Evolutionary conservation across 2,888 invertebrate species (phyloP), one percentile per base, ranked within the genome.

Genomic region (Chaetogeoica ovagalla): DNA sequence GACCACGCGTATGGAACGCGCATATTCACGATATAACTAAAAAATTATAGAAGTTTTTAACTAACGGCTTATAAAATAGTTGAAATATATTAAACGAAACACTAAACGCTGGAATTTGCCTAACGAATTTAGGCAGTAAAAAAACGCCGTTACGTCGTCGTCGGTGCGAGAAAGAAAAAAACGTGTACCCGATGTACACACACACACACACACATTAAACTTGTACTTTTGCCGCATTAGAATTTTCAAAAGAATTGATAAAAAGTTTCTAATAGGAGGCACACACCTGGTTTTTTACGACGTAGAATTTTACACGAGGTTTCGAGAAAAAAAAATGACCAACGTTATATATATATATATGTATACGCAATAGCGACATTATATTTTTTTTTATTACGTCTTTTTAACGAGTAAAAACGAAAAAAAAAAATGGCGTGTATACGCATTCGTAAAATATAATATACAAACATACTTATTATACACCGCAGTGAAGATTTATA

Each of bases 301-400:
- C 55, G 65, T 37, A 65, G 39, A 65, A 65, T 75, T 66, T 39
- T 2, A 30, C 43, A 65, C 63, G 39, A 75, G 30, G 65, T 75
- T 71, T 71, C 59, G 19, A 48, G n/a, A n/a, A n/a, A 75, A 75
- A 75, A 21, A 66, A 75, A 75, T 65, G 55, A 63, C 21, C 74
- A 55, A 65, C 65, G 65, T 30, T 30, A 30, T 30, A 30, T 30
- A 30, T 30, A 55, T 30, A 30, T 30, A 30, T 30, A 30, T 30
- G n/a, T n/a, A n/a, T n/a, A n/a, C n/a, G n/a, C 30, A 57, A 63
- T 39, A 39, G 39, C 21, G 39, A 17, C 13, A 39, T 21, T 71
- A 59, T 39, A 17, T 21, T 9, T 21, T 59, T 57, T 74, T 57
- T 75, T 74, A 74, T 74, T 65, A 55, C 65, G 57, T 75, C 57